A percentile compares a stretch with the other conserved stretches of the same genome.
Evolutionary conservation across 2,797 vertebrate genomes (phyloP).

Genomic region (Orientallactaga sibirica): DNA sequence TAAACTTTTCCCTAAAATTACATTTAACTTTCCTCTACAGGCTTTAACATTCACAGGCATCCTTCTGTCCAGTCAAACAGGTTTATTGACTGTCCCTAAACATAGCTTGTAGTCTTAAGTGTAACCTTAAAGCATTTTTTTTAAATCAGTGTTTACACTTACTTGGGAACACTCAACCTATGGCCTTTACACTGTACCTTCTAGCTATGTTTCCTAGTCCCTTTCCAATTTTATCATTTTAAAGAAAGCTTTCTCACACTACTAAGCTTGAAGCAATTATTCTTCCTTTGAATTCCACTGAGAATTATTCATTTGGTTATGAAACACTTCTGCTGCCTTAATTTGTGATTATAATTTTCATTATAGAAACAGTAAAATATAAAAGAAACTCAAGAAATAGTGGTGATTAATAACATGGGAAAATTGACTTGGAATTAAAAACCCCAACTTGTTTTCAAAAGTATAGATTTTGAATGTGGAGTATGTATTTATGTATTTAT

Average conservation of each 20-base stretch:
- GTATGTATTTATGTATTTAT: background rate
- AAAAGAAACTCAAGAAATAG: background rate
- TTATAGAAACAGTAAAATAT: background rate
- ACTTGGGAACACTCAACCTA: background rate
- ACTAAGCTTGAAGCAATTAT: background rate
- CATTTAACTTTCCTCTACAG: background rate
- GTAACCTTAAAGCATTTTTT: background rate
- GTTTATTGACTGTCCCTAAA: background rate
- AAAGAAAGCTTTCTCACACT: background rate
- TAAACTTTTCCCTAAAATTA: constrained; percentile 1
- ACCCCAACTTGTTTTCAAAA: background rate
- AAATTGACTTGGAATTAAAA: background rate
- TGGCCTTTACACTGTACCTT: background rate
- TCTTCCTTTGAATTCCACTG: background rate
- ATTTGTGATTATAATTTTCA: background rate
- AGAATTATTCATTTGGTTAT: background rate
- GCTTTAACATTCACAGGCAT: background rate
- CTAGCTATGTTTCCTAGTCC: background rate
- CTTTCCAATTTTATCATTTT: background rate
- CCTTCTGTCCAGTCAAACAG: background rate
- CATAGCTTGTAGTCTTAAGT: background rate
- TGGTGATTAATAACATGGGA: background rate
- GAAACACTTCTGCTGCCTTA: background rate
- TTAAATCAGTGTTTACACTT: background rate
- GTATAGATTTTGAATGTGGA: background rate